These are phyloP conservation scores for Acrocephalus kingi DNA, from an alignment of 2,113 vertebrate genomes.

Conservation along the genomic window DNA sequence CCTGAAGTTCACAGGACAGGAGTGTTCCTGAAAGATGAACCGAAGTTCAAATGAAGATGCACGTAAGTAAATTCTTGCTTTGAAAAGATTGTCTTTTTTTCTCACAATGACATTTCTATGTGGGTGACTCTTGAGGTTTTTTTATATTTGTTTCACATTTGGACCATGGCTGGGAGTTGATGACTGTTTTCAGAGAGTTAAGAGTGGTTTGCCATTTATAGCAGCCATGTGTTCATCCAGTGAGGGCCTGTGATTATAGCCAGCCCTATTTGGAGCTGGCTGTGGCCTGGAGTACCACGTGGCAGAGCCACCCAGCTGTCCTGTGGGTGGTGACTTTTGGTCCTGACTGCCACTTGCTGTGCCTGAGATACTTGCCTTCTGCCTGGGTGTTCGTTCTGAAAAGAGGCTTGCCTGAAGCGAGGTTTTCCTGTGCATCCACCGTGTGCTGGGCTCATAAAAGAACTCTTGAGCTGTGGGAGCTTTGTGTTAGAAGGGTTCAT, in stretches of 20 bases:
- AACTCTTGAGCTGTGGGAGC: neutral
- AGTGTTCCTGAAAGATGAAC: neutral
- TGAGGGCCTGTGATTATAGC: neutral
- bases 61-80: neutral
- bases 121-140: neutral
- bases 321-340: accelerated
- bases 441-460: neutral
- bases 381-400: neutral
- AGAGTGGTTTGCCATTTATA: neutral
- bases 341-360: neutral
- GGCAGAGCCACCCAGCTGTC: neutral
- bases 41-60: neutral
- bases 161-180: neutral
- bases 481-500: conserved; percentile 48
- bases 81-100: neutral
- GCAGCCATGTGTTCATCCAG: neutral
- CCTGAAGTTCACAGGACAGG: neutral
- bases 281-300: accelerated
- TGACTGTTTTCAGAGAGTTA: neutral
- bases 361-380: neutral
- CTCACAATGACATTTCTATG: accelerated
- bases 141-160: neutral
- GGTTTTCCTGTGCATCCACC: neutral
- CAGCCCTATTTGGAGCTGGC: neutral
- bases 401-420: neutral